Evolutionary conservation across 1,140 invertebrate genomes (phyloP).

Genomic region (Halesus radiatus): DNA sequence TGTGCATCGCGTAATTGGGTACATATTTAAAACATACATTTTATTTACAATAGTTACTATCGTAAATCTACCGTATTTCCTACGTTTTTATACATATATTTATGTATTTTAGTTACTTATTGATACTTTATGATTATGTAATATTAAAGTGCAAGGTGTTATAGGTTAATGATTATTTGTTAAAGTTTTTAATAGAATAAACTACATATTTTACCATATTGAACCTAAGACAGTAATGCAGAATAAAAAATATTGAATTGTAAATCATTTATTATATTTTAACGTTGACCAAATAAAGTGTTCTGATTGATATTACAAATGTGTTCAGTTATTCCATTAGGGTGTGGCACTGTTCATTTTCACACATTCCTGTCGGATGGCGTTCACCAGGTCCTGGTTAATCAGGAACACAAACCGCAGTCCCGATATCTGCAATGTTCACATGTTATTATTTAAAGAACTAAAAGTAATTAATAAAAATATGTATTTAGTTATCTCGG

Average conservation of each 20-base stretch:
- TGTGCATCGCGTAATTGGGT: slow-evolving; percentile 17
- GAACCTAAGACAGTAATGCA: slow-evolving; percentile 7
- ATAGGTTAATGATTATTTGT: background rate
- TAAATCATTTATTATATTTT: slow-evolving; percentile 59
- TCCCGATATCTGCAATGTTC: slow-evolving; percentile 82
- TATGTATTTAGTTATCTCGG: too few species aligned
- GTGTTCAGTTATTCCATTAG: slow-evolving; percentile 56
- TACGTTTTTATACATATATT: background rate
- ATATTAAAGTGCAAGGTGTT: slow-evolving; percentile 31
- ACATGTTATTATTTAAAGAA: too few species aligned
- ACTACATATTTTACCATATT: slow-evolving; percentile 24
- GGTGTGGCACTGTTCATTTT: slow-evolving; percentile 75
- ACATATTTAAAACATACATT: slow-evolving; percentile 4
- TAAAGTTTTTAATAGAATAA: slow-evolving; percentile 19
- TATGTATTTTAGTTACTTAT: slow-evolving; percentile 13
- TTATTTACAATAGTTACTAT: background rate
- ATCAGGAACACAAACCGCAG: slow-evolving; percentile 93
- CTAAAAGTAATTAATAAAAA: too few species aligned
- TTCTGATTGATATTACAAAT: slow-evolving; percentile 66
- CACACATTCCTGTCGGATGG: slow-evolving; percentile 85
- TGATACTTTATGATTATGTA: slow-evolving; percentile 21
- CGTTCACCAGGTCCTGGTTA: slow-evolving; percentile 91
- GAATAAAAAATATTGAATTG: slow-evolving; percentile 35
- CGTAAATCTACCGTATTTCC: background rate
- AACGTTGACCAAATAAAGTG: slow-evolving; percentile 70